Evolutionary conservation across 2,888 invertebrate genomes (phyloP), one percentile per base, ranked within the genome.

Genomic region (Sipha maydis): DNA sequence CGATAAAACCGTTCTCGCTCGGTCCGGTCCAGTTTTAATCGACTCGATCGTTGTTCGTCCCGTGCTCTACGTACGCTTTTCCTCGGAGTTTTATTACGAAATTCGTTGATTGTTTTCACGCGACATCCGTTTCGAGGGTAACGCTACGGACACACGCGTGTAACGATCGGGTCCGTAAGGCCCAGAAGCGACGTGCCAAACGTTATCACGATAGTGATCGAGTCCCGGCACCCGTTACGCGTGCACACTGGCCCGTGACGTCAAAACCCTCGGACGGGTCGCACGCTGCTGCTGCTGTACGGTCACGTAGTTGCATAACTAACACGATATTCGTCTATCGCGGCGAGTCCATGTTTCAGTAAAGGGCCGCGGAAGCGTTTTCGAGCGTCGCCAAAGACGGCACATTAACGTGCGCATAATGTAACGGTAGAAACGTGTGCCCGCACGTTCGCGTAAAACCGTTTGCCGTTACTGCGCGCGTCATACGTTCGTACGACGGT

Each of bases 21-120:
- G 14, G 61, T 77, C 48, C 31, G 85, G 77, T n/a, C 85, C 31
- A 48, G 67, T 85, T 85, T 85, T 34, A 82, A 82, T 85, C 78
- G 78, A 69, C 85, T 85, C 69, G 85, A 69, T 77, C n/a, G 69
- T 85, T 85, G 85, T 85, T 78, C 19, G 41, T 25, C 21, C 56
- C 54, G 67, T n/a, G 54, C 38, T 34, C 28, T 8, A 28, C 41
- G 76, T 31, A 67, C n/a, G 67, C n/a, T 8, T 73, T 34, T 73
- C 9, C 41, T 69, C 4, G 41, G 7, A 21, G 4, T 11, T 21
- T 67, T 38, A 8, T 41, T 9, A 19, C 19, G 41, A 28, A 80
- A 9, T 71, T 21, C 17, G 69, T 19, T 4, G 19, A 56, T 31
- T 11, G 14, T 71, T n/a, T n/a, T 19, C 41, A 48, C 69, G 41